Evolutionary conservation across 2,888 invertebrate species (phyloP), one percentile per base, ranked within the genome.

Genomic region (Phoenoteleia sp.): DNA sequence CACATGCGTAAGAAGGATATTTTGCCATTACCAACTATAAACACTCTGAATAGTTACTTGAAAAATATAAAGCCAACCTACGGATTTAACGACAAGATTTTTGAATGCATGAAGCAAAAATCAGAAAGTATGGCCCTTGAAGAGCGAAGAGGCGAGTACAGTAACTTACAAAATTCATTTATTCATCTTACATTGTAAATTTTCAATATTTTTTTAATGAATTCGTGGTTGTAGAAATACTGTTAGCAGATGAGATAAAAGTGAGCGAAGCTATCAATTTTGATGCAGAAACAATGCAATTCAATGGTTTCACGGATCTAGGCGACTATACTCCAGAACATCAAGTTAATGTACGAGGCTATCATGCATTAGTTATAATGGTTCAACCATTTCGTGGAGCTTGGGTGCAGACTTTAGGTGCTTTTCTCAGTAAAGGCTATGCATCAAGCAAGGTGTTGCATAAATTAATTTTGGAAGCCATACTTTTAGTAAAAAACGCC

Each of bases 321-420:
- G 88, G 90, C 9, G 62, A 88, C 4, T 81, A 88, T 56, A 90
- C 90, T 11, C 87, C 88, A 27, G 27, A 85, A 11, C n/a, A 87
- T 27, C 83, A 87, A 54, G 29, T 75, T 60, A 71, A 83, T 29
- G 49, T 75, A 29, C 49, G 75, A 19, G 90, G 86, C 17, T 89
- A 91, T 69, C 89, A 91, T 71, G 90, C 88, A 4, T 56, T 91
- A 5, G 90, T 90, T 1, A 74, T 91, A 7, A 89, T 88, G 85
- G 89, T 87, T 66, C 87, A 88, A 71, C 88, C 89, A 4, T 88
- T 90, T 23, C 84, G 33, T 4, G 64, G 75, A 54, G 9, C 4
- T 0, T 64, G 64, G 75, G 54, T 60, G 7, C 54, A 75, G 17
- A 54, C 64, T n/a, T 6, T 75, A 0, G 75, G 54, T 2, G 82